Evolutionary conservation across 2,113 vertebrate species (phyloP).

Genomic region (Chloroceryle aenea): DNA sequence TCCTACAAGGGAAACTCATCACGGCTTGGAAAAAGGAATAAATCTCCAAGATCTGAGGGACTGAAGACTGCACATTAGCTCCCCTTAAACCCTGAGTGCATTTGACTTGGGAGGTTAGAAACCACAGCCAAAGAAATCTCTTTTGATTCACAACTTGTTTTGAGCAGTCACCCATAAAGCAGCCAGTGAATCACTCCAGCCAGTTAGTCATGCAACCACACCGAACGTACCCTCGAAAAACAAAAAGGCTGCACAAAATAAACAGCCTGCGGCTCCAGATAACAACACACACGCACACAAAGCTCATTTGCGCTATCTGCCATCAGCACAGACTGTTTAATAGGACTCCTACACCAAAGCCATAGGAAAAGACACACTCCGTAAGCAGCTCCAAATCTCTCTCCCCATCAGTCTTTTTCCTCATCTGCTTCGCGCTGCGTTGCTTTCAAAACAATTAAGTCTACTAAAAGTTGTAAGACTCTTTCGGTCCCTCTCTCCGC

Average conservation of each 20-base stretch:
- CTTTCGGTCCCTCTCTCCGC: background rate
- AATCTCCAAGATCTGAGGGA: slow-evolving; percentile 40
- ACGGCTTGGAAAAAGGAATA: slow-evolving; percentile 24
- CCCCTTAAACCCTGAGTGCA: slow-evolving; percentile 46
- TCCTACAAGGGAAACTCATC: slow-evolving; percentile 41
- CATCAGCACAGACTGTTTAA: slow-evolving; percentile 40
- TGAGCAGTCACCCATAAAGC: slow-evolving; percentile 65
- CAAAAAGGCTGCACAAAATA: slow-evolving; percentile 43
- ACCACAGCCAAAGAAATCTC: slow-evolving; percentile 61
- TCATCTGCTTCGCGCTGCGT: background rate
- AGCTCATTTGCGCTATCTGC: slow-evolving; percentile 53
- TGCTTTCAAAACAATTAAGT: slow-evolving; percentile 28
- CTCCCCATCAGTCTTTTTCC: slow-evolving; percentile 33
- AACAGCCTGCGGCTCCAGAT: slow-evolving; percentile 55
- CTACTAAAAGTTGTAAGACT: background rate
- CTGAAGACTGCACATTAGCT: slow-evolving; percentile 31
- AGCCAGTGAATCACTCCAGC: slow-evolving; percentile 70
- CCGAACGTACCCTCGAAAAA: slow-evolving; percentile 17
- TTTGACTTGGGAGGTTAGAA: slow-evolving; percentile 68
- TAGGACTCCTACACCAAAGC: slow-evolving; percentile 49
- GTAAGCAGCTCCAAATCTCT: slow-evolving; percentile 34
- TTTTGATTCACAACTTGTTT: slow-evolving; percentile 76
- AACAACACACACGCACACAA: background rate
- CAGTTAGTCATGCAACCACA: slow-evolving; percentile 72
- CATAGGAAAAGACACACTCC: slow-evolving; percentile 1